Evolutionary conservation across 2,113 vertebrate genomes (phyloP).

Genomic region (Saimiri boliviensis): DNA sequence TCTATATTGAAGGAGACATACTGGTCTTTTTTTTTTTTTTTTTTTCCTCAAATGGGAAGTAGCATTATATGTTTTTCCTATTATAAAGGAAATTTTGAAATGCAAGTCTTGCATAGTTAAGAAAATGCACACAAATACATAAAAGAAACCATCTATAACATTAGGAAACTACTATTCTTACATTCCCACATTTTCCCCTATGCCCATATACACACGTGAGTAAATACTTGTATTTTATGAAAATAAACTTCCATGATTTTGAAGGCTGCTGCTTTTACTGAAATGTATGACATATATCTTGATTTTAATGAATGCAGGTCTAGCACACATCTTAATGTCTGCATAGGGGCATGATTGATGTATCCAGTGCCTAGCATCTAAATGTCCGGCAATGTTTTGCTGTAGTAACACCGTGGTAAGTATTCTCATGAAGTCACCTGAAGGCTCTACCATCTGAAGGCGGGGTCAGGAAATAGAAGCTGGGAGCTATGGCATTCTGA

Average conservation of each 20-base stretch:
- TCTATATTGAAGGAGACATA: neutral
- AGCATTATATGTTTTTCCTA: neutral
- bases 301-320: neutral
- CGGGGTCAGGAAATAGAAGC: neutral
- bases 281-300: neutral
- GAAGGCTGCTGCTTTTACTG: neutral
- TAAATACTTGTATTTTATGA: neutral
- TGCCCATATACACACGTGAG: neutral
- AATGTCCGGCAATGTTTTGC: neutral
- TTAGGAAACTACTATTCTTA: neutral
- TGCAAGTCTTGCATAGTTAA: neutral
- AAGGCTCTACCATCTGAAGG: neutral
- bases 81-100: slow-evolving; percentile 21
- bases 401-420: neutral
- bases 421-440: neutral
- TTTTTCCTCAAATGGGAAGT: neutral
- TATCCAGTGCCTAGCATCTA: neutral
- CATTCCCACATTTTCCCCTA: neutral
- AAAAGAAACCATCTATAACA: neutral
- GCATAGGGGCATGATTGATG: neutral
- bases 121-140: neutral
- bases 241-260: neutral
- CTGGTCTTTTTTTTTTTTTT: neutral
- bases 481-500: neutral
- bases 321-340: neutral